Evolutionary conservation across 2,888 invertebrate species (phyloP).

Genomic region (Anaspis maculata): DNA sequence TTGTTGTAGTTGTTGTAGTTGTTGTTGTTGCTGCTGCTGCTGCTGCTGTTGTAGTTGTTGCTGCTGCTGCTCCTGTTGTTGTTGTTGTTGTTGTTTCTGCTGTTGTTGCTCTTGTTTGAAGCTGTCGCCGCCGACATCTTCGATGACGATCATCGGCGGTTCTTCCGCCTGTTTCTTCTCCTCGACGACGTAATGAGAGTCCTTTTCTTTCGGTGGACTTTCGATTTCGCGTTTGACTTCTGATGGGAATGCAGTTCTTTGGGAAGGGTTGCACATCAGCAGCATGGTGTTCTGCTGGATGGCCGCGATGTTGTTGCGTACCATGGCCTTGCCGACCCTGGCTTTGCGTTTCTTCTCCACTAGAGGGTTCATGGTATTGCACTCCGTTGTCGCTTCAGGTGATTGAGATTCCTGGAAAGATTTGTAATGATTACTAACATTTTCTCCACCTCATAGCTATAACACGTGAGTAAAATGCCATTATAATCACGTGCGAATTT

Average conservation of each 20-base stretch:
- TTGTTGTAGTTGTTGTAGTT: constrained; percentile 6
- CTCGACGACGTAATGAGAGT: no score
- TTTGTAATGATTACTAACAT: no score
- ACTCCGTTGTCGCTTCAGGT: constrained; percentile 21
- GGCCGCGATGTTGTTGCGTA: constrained; percentile 52
- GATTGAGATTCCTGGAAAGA: constrained; percentile 1
- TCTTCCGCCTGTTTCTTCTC: no score
- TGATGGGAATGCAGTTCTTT: constrained; percentile 22
- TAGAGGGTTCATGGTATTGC: constrained; percentile 22
- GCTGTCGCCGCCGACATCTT: constrained; percentile 2
- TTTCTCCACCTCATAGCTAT: no score
- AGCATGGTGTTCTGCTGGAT: constrained; percentile 47
- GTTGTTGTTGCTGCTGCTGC: constrained; percentile 8
- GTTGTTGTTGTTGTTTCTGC: constrained; percentile 8
- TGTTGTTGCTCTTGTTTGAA: constrained; percentile 4
- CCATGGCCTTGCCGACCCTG: constrained; percentile 59
- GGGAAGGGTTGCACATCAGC: constrained; percentile 40
- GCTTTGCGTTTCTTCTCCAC: constrained; percentile 45
- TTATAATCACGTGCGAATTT: no score
- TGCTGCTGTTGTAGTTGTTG: constrained; percentile 4
- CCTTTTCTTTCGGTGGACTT: constrained; percentile 38
- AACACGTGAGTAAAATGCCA: no score
- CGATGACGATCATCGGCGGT: constrained; percentile 17
- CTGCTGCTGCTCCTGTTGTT: constrained; percentile 5
- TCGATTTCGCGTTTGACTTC: constrained; percentile 41